Evolutionary conservation across 2,888 invertebrate genomes (phyloP).

Genomic region (Caenorhabditis sp.): DNA sequence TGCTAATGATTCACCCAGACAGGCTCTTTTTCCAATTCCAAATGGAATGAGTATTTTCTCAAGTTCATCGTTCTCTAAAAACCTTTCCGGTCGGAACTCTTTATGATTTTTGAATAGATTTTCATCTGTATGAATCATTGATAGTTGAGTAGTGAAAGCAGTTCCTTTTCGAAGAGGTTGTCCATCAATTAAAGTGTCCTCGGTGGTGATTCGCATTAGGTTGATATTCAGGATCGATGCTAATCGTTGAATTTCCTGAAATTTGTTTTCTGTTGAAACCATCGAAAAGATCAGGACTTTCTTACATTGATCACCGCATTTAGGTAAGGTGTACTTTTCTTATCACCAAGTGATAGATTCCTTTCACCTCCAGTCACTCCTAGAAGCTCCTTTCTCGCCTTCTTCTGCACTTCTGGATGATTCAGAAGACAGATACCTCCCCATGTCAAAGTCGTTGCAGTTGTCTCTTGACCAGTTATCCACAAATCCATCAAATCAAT

Average conservation of each 20-base stretch:
- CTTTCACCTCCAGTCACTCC: conserved; percentile 33
- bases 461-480: conserved; percentile 54
- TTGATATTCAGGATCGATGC: conserved; percentile 43
- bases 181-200: conserved; percentile 37
- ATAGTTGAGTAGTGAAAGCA: conserved; percentile 32
- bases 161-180: conserved; percentile 30
- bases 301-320: conserved; percentile 32
- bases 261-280: neutral
- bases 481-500: conserved; percentile 48
- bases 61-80: conserved; percentile 15
- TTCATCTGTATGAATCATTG: conserved; percentile 40
- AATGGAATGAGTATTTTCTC: conserved; percentile 40
- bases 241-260: conserved; percentile 33
- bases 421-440: conserved; percentile 38
- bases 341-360: conserved; percentile 18
- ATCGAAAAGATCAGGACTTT: neutral
- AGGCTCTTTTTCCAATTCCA: conserved; percentile 45
- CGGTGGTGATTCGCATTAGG: conserved; percentile 8
- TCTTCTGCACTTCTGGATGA: conserved; percentile 35
- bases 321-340: conserved; percentile 24
- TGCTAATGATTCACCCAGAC: conserved; percentile 46
- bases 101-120: conserved; percentile 25
- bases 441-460: conserved; percentile 41
- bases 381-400: conserved; percentile 26
- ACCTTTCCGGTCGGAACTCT: conserved; percentile 19